These are phyloP conservation scores for Lithosia quadra DNA, from an alignment of 2,888 invertebrate species.

Conservation along the genomic window DNA sequence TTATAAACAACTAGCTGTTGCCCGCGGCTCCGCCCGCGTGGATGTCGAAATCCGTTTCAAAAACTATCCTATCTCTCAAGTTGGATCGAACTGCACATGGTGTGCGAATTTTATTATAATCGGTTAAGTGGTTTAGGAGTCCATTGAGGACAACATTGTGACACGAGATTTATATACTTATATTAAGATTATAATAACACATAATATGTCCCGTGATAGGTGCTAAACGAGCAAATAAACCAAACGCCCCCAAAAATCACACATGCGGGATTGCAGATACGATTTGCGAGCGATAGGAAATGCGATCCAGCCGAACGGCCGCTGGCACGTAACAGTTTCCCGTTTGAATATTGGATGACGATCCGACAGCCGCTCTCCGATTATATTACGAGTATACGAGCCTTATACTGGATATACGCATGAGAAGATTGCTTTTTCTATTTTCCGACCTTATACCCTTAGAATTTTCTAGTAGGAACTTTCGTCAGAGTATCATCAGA, in stretches of 20 bases:
- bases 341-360: slow-evolving; percentile 43
- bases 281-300: slow-evolving; percentile 24
- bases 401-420: not conserved
- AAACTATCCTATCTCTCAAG: too few relatives aligned
- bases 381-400: slow-evolving; percentile 21
- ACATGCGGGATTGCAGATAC: slow-evolving; percentile 2
- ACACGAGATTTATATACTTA: too few relatives aligned
- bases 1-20: too few relatives aligned
- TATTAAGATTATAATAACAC: not conserved
- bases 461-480: not conserved
- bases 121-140: too few relatives aligned
- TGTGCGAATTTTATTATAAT: too few relatives aligned
- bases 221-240: slow-evolving; percentile 11
- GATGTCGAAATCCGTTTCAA: too few relatives aligned
- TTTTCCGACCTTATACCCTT: not conserved
- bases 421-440: not conserved
- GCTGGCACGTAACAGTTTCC: slow-evolving; percentile 25
- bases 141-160: too few relatives aligned
- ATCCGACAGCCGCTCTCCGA: slow-evolving; percentile 23
- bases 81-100: too few relatives aligned
- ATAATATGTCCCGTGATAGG: not conserved
- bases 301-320: slow-evolving; percentile 12
- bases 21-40: too few relatives aligned
- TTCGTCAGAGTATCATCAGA: not conserved
- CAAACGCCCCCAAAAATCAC: slow-evolving; percentile 14